phyloP scores from a whole-genome alignment of 2,113 vertebrate genomes.

The Mola mola region DNA sequence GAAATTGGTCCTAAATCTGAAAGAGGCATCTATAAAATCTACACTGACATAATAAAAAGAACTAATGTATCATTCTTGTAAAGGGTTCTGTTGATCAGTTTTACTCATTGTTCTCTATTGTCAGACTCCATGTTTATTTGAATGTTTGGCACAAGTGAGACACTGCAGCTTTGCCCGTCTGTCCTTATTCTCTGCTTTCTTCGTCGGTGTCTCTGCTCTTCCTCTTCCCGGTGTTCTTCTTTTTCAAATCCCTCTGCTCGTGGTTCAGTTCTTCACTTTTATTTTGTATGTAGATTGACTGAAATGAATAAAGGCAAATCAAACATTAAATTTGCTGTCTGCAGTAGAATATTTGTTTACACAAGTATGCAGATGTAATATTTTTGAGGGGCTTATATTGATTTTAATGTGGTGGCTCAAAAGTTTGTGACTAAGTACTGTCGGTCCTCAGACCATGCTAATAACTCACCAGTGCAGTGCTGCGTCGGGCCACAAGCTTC shows the following conservation, averaged over 20 bases:
- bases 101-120: conserved; percentile 16
- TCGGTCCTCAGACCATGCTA: too few relatives aligned
- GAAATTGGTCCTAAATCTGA: too few relatives aligned
- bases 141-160: conserved; percentile 45
- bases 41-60: too few relatives aligned
- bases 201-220: conserved; percentile 72
- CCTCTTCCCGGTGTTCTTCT: conserved; percentile 75
- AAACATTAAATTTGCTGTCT: conserved; percentile 43
- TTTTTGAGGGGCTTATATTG: too few relatives aligned
- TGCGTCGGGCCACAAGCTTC: conserved; percentile 90
- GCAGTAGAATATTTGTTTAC: conserved; percentile 35
- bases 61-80: not conserved
- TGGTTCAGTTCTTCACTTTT: conserved; percentile 82
- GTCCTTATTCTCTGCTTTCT: conserved; percentile 67
- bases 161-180: conserved; percentile 26
- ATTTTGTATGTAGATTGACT: conserved; percentile 79
- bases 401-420: too few relatives aligned
- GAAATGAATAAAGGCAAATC: conserved; percentile 57
- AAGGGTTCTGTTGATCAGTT: not conserved
- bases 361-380: not conserved
- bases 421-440: not conserved
- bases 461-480: conserved; percentile 88
- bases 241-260: conserved; percentile 74
- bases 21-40: too few relatives aligned
- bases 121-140: conserved; percentile 40